Evolutionary conservation across 1,140 invertebrate genomes (phyloP).

Genomic region (Apocrypta bakeri): DNA sequence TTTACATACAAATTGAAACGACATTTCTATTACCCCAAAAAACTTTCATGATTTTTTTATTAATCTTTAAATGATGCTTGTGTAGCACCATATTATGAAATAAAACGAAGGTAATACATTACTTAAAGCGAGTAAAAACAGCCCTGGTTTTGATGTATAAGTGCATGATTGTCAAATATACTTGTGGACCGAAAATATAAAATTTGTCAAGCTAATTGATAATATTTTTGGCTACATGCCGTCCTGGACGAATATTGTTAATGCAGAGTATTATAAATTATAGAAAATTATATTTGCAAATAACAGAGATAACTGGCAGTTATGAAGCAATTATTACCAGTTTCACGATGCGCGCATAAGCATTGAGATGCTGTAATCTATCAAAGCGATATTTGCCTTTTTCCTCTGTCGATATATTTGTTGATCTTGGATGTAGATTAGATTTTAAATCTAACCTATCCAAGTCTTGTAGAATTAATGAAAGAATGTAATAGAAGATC

Average conservation of each 20-base stretch:
- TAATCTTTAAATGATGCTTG: slow-evolving; percentile 26
- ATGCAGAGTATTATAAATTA: slow-evolving; percentile 54
- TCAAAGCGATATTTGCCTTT: slow-evolving; percentile 52
- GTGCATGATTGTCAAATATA: slow-evolving; percentile 48
- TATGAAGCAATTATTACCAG: slow-evolving; percentile 50
- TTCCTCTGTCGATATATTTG: slow-evolving; percentile 53
- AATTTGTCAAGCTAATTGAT: slow-evolving; percentile 50
- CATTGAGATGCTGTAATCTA: slow-evolving; percentile 50
- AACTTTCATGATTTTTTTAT: slow-evolving; percentile 50
- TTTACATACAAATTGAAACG: neutral
- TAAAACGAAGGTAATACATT: slow-evolving; percentile 17
- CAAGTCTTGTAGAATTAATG: slow-evolving; percentile 51
- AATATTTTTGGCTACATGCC: slow-evolving; percentile 53
- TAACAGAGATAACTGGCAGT: slow-evolving; percentile 48
- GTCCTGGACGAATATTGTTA: slow-evolving; percentile 52
- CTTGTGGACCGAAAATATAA: slow-evolving; percentile 51
- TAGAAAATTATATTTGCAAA: slow-evolving; percentile 53
- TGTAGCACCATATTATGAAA: neutral
- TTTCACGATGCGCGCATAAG: slow-evolving; percentile 44
- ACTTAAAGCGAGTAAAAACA: slow-evolving; percentile 9
- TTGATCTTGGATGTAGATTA: slow-evolving; percentile 49
- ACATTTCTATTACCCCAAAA: slow-evolving; percentile 16
- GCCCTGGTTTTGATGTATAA: slow-evolving; percentile 45
- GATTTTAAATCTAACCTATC: slow-evolving; percentile 49
- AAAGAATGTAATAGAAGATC: slow-evolving; percentile 52